These are phyloP conservation scores for Semotilus atromaculatus DNA, from an alignment of 2,797 vertebrate genomes.

Conservation along the genomic window DNA sequence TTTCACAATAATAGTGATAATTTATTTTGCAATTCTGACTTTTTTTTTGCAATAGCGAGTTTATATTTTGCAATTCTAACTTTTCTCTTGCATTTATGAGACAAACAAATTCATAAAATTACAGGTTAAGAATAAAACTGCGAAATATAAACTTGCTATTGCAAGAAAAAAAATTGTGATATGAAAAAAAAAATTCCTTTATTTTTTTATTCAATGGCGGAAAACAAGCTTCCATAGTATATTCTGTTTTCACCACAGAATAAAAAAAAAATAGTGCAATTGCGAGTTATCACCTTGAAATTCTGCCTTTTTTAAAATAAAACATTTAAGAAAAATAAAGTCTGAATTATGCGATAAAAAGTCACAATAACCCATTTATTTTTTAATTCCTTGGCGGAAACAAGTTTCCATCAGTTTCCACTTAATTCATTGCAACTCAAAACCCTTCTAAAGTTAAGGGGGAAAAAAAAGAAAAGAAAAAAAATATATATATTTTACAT, in stretches of 20 bases:
- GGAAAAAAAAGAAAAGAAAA: no score
- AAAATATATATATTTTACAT: no score
- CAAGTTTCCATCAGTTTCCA: background rate
- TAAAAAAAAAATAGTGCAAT: background rate
- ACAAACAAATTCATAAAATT: background rate
- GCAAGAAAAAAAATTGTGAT: background rate
- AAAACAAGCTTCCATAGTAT: background rate
- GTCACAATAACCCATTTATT: background rate
- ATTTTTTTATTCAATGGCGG: background rate
- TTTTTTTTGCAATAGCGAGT: background rate
- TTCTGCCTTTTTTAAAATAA: background rate
- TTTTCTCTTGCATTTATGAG: background rate
- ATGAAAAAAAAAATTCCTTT: background rate
- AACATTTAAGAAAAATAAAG: no score
- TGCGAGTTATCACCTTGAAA: background rate
- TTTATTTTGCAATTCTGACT: background rate
- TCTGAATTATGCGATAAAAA: background rate
- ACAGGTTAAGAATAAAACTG: background rate
- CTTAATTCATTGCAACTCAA: background rate
- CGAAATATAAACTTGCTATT: background rate
- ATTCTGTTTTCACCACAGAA: background rate
- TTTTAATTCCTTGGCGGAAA: background rate
- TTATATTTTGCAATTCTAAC: background rate
- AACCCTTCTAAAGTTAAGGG: background rate
- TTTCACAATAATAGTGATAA: background rate